Evolutionary conservation across 30 jellyfish, hydroid and myxozoan genomes (phyloP), one percentile per base, ranked within the genome.

Genomic region (Mastigias papua): DNA sequence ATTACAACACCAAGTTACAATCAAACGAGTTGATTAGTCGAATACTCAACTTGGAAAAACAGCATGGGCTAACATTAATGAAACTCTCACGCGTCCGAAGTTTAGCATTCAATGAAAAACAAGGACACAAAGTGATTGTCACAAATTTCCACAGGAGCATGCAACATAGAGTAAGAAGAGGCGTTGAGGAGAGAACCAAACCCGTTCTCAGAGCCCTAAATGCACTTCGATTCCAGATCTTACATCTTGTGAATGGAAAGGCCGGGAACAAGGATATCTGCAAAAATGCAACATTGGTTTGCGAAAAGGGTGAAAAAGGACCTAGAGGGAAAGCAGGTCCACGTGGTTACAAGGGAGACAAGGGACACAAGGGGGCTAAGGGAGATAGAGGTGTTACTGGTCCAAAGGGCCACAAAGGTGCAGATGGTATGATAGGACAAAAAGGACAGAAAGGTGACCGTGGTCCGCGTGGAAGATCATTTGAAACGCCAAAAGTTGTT

Each of bases 261-360:
- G 26, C 16, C 2, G 0, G 19, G 22, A 21, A 23, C 37, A 49
- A 34, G 20, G 35, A 30, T 5, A 2, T 21, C 31, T 82, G 85
- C 69, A 28, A 20, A 21, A 82, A 82, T 16, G 64, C 27, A 61
- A 66, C 76, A 5, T 31, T 68, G 7, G 70, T 48, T 0, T 67
- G 91, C 78, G 26, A 57, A 32, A 81, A 66, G 57, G 91, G 84
- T 0, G 91, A 51, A 16, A 23, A 78, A 48, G 91, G 84, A 6
- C 76, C 76, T 13, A 26, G 78, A 50, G 90, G 82, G 9, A 80
- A 63, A 21, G 58, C 81, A 27, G 82, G 82, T n/a, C 90, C 82
- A 29, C 58, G 71, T 26, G 89, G 89, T 49, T 20, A 3, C 15
- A 63, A 61, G 31, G 89, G 89, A 16, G 57, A 34, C 15, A 79